Percentiles rank a stretch among this genome's conserved stretches.
These are phyloP conservation scores for Oxyteleia sp. DNA, from an alignment of 2,888 invertebrate genomes.

Conservation along the genomic window DNA sequence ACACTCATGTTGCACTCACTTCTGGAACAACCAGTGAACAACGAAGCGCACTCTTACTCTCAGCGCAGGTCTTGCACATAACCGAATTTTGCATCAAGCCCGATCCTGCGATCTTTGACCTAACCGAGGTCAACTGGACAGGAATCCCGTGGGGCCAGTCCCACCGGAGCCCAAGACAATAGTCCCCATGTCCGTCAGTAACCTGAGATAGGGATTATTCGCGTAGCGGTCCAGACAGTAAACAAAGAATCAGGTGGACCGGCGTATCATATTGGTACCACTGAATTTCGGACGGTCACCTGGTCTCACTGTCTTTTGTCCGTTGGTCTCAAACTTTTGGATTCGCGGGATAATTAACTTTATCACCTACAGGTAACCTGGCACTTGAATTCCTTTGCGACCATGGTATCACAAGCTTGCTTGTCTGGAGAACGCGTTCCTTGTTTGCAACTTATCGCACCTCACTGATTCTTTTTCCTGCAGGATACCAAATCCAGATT, in stretches of 20 bases:
- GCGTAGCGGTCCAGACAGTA: not conserved
- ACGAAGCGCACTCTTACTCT: constrained; percentile 56
- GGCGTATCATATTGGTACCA: constrained; percentile 54
- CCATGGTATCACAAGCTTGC: not conserved
- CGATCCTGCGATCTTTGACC: not conserved
- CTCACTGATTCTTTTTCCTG: not conserved
- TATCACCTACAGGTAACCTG: constrained; percentile 5
- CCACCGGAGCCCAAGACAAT: not conserved
- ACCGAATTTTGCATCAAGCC: constrained; percentile 7
- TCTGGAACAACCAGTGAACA: constrained; percentile 26
- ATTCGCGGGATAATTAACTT: not conserved
- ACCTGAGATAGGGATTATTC: not conserved
- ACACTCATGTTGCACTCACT: constrained; percentile 58
- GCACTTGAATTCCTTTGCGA: not conserved
- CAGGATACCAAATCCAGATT: not conserved
- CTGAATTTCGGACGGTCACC: constrained; percentile 37
- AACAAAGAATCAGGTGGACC: constrained; percentile 54
- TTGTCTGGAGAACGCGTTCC: constrained; percentile 28
- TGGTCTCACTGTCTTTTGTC: constrained; percentile 51
- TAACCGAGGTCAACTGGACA: constrained; percentile 34
- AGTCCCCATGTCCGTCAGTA: constrained; percentile 16
- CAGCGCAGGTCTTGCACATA: constrained; percentile 30
- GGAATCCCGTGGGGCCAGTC: not conserved
- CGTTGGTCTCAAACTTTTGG: constrained; percentile 12
- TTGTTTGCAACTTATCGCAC: not conserved